Evolutionary conservation across 2,888 invertebrate species (phyloP), one percentile per base, ranked within the genome.

Genomic region (Eurois occulta): DNA sequence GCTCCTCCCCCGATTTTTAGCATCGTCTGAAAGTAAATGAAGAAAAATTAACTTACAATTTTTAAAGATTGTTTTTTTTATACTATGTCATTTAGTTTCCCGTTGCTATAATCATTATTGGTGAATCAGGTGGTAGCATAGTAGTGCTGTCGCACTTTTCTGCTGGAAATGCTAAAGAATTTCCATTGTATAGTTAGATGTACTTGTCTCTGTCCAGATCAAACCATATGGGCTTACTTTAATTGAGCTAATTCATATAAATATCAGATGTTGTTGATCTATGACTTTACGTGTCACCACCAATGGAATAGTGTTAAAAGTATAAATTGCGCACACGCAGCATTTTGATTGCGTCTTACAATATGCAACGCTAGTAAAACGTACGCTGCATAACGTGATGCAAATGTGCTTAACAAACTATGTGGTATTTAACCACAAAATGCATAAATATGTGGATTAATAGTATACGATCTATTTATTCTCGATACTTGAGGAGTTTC

Each of bases 1-100:
- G 95, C 95, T 58, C 96, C 96, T 80, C 96, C 96, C 81, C 96
- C 96, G 86, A 96, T 94, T 93, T 96, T 94, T 86, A 97, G 89
- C 96, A 97, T 96, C 86, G 96, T 97, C 97, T 97, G 94, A 10
- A 83, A 83, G 18, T 58, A 70, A 52, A 58, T 35, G 1, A 28
- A 21, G 7, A 10, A 0, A 13, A 16, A 18, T 52, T 32, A 64
- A 55, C 21, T 11, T 7, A n/a, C 2, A 38, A 8, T 21, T 70
- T n/a, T 5, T 13, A n/a, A 7, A 21, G 43, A 6, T 18, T 28
- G 4, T n/a, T 64, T 65, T 65, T n/a, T 41, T n/a, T 2, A 16
- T 7, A 21, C 66, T 28, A 13, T 21, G 6, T 21, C 2, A 68
- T 32, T 46, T 32, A 16, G 16, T 32, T 32, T 10, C 16, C 48